Conservation (phyloP, 1,140 invertebrate genomes). For the Drosophila subobscura region DNA sequence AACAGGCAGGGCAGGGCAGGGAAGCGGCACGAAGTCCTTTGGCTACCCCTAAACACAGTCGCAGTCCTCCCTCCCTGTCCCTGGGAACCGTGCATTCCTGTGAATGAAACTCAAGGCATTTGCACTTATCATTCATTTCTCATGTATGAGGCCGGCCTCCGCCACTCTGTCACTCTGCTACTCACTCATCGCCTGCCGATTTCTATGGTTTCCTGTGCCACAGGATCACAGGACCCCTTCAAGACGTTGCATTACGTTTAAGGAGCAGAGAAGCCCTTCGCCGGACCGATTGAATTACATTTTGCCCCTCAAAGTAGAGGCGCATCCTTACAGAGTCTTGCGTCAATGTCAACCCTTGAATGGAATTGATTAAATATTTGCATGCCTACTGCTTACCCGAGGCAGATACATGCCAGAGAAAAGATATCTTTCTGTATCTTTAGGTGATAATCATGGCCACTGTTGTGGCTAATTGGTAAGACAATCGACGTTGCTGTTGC, state of each 20-base stretch:
- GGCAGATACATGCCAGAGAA: not conserved
- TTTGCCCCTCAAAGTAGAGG: slow-evolving; percentile 5
- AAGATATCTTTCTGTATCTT: not conserved
- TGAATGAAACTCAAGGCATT: slow-evolving; percentile 80
- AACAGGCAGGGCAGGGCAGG: slow-evolving; percentile 20
- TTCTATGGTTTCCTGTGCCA: slow-evolving; percentile 78
- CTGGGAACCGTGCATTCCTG: slow-evolving; percentile 62
- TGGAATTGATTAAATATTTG: slow-evolving; percentile 46
- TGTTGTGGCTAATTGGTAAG: slow-evolving; percentile 27
- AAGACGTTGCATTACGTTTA: slow-evolving; percentile 33
- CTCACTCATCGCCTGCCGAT: slow-evolving; percentile 52
- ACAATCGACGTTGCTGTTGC: slow-evolving; percentile 22
- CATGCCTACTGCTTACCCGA: slow-evolving; percentile 22
- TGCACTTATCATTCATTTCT: slow-evolving; percentile 73
- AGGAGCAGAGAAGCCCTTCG: slow-evolving; percentile 60
- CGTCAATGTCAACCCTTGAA: slow-evolving; percentile 55
- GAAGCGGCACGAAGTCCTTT: slow-evolving; percentile 52
- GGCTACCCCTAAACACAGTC: slow-evolving; percentile 27
- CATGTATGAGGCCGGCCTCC: slow-evolving; percentile 32
- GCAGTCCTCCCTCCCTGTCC: slow-evolving; percentile 1
- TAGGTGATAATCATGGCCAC: slow-evolving; percentile 41
- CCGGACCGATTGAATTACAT: slow-evolving; percentile 72
- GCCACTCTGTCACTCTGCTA: slow-evolving; percentile 1
- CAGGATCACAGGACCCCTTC: slow-evolving; percentile 27
- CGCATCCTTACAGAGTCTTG: slow-evolving; percentile 37